Evolutionary conservation across 2,113 vertebrate species (phyloP), one percentile per base, ranked within the genome.

Genomic region (Cettia cetti): DNA sequence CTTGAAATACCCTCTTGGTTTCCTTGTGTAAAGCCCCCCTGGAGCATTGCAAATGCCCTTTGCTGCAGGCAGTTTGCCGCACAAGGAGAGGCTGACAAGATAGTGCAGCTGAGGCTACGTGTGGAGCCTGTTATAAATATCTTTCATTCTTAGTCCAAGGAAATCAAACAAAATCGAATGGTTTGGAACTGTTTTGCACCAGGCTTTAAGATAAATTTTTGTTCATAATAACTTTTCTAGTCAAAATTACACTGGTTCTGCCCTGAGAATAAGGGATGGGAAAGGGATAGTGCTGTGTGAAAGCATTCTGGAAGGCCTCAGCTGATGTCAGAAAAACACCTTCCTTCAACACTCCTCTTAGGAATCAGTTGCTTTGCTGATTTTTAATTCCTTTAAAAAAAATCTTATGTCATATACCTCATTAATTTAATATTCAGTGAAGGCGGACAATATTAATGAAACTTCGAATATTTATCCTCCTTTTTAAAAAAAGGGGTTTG

Each of bases 401-500:
- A 90, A 53, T 18, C 2, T 23, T 23, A 35, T 53, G 6, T 20
- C 2, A 18, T 31, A 18, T 59, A 35, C 13, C 1, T 80, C 22
- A 54, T 56, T 37, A 42, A 60, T 42, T 65, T 76, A 39, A 18
- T 66, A 72, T 37, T 64, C 33, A 33, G 24, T 59, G 37, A 42
- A 80, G 30, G 15, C 11, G 45, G 68, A 52, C 6, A 66, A 19
- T 44, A 33, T 39, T 63, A 49, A 20, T 45, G 35, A 60, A 70
- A 50, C 12, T 53, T 63, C 26, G 35, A 65, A 65, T 1, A 15
- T 18, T 70, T 65, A 19, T 23, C 17, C 2, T 40, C 1, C 19
- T 37, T 45, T 60, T 50, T 39, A 1, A 1, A 9, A 22, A 13
- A 20, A 11, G 1, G 10, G 1, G 5, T 52, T 61, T n/a, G 7